phyloP scores from a whole-genome alignment of 2,797 vertebrate species.

The Pseudochirops corinnae region DNA sequence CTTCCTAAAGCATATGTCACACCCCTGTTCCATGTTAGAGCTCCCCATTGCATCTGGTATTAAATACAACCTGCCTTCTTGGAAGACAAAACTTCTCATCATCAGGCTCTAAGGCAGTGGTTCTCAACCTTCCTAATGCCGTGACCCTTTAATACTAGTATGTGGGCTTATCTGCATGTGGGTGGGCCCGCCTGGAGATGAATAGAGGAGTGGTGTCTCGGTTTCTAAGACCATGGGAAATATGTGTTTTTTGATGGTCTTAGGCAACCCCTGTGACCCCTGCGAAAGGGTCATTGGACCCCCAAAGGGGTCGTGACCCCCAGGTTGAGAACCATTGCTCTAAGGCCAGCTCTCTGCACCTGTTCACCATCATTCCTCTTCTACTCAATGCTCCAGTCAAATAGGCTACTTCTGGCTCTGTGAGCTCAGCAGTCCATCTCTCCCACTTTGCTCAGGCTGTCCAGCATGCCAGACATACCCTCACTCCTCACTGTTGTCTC shows the following conservation, averaged over 20 bases:
- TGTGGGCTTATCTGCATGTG: too few relatives aligned
- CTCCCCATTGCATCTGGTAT: neutral
- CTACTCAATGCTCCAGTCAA: neutral
- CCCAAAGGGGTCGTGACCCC: too few relatives aligned
- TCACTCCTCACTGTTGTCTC: neutral
- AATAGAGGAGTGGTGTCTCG: too few relatives aligned
- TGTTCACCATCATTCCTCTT: neutral
- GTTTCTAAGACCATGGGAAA: too few relatives aligned
- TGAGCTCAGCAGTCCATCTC: neutral
- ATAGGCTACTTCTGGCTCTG: neutral
- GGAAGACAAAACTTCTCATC: neutral
- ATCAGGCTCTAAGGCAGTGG: neutral
- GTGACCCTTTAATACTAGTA: too few relatives aligned
- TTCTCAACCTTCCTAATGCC: too few relatives aligned
- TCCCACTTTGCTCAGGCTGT: neutral
- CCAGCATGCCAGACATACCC: neutral
- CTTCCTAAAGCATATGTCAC: neutral
- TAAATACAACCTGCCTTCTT: neutral
- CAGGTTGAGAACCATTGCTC: neutral
- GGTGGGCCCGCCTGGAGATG: too few relatives aligned
- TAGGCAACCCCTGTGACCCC: too few relatives aligned
- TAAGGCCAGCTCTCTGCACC: neutral
- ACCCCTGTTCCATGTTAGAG: neutral
- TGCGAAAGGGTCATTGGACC: too few relatives aligned
- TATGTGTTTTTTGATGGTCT: too few relatives aligned